Conservation (phyloP, 1,140 invertebrate species). For the Zaprionus davidi region DNA sequence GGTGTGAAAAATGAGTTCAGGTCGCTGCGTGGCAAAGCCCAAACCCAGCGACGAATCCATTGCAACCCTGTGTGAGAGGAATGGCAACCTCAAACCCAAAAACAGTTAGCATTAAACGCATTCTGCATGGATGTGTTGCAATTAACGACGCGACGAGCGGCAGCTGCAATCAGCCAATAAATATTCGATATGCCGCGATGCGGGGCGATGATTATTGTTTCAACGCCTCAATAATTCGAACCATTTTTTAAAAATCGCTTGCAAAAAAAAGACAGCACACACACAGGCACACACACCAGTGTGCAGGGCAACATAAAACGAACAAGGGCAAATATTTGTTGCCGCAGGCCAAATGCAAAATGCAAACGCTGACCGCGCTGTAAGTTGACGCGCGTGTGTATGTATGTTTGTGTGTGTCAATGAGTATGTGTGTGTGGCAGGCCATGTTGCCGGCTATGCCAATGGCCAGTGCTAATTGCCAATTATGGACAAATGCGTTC, state of each 20-base stretch:
- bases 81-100: background rate
- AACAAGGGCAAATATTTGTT: slow-evolving; percentile 69
- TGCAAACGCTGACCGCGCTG: slow-evolving; percentile 62
- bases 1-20: slow-evolving; percentile 58
- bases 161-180: slow-evolving; percentile 71
- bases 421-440: slow-evolving; percentile 24
- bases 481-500: slow-evolving; percentile 79
- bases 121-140: slow-evolving; percentile 70
- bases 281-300: slow-evolving; percentile 12
- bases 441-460: slow-evolving; percentile 54
- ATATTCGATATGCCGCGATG: slow-evolving; percentile 47
- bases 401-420: background rate
- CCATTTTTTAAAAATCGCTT: slow-evolving; percentile 60
- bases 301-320: slow-evolving; percentile 30
- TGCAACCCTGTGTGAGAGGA: background rate
- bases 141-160: slow-evolving; percentile 53
- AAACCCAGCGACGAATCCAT: background rate
- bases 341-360: slow-evolving; percentile 74
- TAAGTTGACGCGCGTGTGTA: slow-evolving; percentile 54
- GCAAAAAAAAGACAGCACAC: slow-evolving; percentile 51
- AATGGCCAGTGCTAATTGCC: slow-evolving; percentile 79
- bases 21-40: slow-evolving; percentile 3
- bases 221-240: slow-evolving; percentile 78
- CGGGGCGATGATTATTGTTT: slow-evolving; percentile 74
- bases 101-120: slow-evolving; percentile 59